Base-by-base conservation (phyloP, 2,113 vertebrate species). In the Balaenoptera acutorostrata region DNA sequence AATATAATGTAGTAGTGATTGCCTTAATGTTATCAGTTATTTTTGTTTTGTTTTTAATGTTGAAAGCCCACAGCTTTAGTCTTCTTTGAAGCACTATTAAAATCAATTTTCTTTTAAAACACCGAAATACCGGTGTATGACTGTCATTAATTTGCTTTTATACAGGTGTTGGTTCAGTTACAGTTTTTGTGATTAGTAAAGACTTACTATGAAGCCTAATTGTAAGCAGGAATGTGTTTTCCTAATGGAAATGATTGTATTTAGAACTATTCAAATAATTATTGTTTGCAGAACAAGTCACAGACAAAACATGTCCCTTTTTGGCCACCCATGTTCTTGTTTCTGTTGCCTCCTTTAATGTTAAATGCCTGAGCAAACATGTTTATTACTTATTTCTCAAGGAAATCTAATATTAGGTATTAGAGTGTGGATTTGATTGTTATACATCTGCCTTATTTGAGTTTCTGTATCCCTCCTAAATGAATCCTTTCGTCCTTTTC, bases 141-240 rank as follows among this genome's bases (percentile, higher is more conserved):
- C 46, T 93, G 61, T 59, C 71, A 25, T 71, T 91, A 74, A 69
- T 77, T 96, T 95, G 77, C n/a, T 93, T 96, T 94, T 68, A 72
- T 81, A n/a, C 2, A 39, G 77, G 0, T 66, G 31, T 64, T 90
- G 72, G 20, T 90, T 97, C 14, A 90, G 2, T 88, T 85, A 57
- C 1, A 52, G 46, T 90, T 95, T 84, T 83, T 83, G 81, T 75
- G 44, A 88, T 55, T 84, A 20, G 21, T 85, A 44, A 93, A 86
- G 78, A 52, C 29, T 82, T 90, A 64, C n/a, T 72, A 0, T 49
- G 92, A 90, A 93, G 66, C 14, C 68, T 44, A 12, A 31, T 93
- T 87, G 96, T 96, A 72, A 83, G 31, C 64, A 61, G 81, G 49
- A 11, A 68, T 80, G 80, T 77, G 75, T 96, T 98, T 95, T 96